Base-by-base conservation (phyloP, 2,113 vertebrate genomes). In the Gymnobelideus leadbeateri region DNA sequence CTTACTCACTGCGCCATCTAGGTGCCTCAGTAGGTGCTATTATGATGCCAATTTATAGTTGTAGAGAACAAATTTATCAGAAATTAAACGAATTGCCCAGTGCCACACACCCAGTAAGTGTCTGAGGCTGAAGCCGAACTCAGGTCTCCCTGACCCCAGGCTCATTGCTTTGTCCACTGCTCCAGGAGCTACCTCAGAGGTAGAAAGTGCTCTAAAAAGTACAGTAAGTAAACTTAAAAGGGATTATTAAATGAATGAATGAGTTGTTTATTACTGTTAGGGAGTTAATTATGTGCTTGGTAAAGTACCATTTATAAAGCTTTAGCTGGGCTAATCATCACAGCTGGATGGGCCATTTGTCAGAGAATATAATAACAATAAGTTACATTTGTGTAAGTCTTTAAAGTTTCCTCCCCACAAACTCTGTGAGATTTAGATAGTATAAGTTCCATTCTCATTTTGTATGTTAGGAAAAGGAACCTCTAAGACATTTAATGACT, bases 331-430 rank as follows among this genome's bases (percentile, higher is more conserved):
- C 19, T 84, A 43, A 84, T 84, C 68, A 84, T 84, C 61, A 77
- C 61, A 84, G 37, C n/a, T 84, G 68, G 68, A 43, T 84, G 68
- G 68, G 19, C n/a, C 68, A 84, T 84, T 84, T 84, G 68, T 84
- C 16, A 43, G n/a, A 43, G n/a, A 43, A 84, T 23, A 43, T 43
- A 77, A 77, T n/a, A 77, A 77, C 61, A 77, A 77, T 77, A 84
- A 84, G n/a, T 43, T 84, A 43, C 16, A 84, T 84, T 90, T 95
- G 14, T 93, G 12, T 91, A 95, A 90, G 4, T 93, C 28, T 14
- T 92, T 49, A 91, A 95, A n/a, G 46, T 89, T 26, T 50, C 31
- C 53, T 92, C 9, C 91, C 23, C 12, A 2, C 46, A 54, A 61
- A 47, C 91, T 11, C 54, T 93, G 0, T 31, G 16, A 52, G 16